Evolutionary conservation across 1,140 invertebrate genomes (phyloP), one percentile per base, ranked within the genome.

Genomic region (Cydia strobilella): DNA sequence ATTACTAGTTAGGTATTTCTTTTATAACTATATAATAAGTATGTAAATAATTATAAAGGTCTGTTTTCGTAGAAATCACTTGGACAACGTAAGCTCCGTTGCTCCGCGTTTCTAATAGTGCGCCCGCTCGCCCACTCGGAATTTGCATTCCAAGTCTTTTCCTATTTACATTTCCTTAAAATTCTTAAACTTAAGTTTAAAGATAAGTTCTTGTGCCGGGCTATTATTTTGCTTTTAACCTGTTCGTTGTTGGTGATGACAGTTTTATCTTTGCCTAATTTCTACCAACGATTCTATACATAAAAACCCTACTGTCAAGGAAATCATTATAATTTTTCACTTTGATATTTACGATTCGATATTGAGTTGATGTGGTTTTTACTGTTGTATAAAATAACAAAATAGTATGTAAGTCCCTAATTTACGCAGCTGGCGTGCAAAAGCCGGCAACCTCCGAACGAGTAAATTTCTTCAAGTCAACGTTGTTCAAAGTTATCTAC

Each of bases 81-180:
- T 54, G 15, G 7, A 54, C 51, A n/a, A 18, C 51, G 51, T 54
- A 54, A 54, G 51, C n/a, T 54, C 6, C 51, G 51, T 18, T 18
- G 18, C 51, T 54, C n/a, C 51, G n/a, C n/a, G 15, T 4, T 63
- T 63, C 62, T 63, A 63, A 63, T 63, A 63, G 62, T 63, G 62
- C 62, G 12, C 62, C 62, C 62, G 62, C 13, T 18, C 62, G 23
- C 62, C 62, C 12, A 63, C 25, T 66, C 5, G 25, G 13, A 66
- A 31, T 66, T 66, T 66, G 25, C 27, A 66, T 66, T 66, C 27
- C 13, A 35, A 66, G 13, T 31, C 13, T 18, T 66, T 31, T 27
- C n/a, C 63, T 66, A 66, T 66, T 66, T 66, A 66, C 23, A 66
- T 35, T 66, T 66, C 13, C 63, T 66, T 31, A 31, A 66, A 66